Base-by-base conservation (phyloP, 1,140 invertebrate species). In the Popillia japonica region DNA sequence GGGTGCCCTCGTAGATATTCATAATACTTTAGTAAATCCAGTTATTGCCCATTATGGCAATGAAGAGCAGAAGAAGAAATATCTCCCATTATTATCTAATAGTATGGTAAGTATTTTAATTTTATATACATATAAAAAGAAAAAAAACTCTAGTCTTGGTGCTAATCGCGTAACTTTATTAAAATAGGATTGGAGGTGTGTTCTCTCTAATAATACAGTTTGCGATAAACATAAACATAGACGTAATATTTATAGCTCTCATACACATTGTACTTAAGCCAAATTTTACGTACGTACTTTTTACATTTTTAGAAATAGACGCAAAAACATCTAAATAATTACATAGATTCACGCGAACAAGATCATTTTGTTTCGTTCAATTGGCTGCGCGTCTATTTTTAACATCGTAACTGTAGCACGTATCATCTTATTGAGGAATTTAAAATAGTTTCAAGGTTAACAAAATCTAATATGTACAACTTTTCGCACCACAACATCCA, bases 1-100 rank as follows among this genome's bases (percentile, higher is more conserved):
- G 0, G 93, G 93, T 23, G 94, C 96, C 0, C 89, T 96, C 8
- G 94, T 96, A 27, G 97, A 99, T 84, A 94, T 99, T 79, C 98
- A 99, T 81, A 99, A 98, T 83, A 99, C 98, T 0, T 87, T 99
- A 6, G 93, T 98, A 0, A 96, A 96, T 87, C 94, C 94, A 0
- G 87, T 98, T 81, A 92, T 99, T 68, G 93, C 94, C 83, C 94
- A 95, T 86, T 92, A 96, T 61, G 97, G 92, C 0, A 94, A 89
- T 41, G 89, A 94, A 73, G 93, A 95, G 83, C 96, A 98, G 85
- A 96, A 96, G 86, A 85, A 92, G 79, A 94, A 95, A 84, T 99
- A 96, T 87, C 89, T 99, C 75, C 95, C 97, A 0, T 90, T 92
- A 82, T 86, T 99, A 59, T 94, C 96, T 0, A 92, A 91, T 79